Conservation (phyloP, 2,888 invertebrate genomes). For the Oscheius sp. region DNA sequence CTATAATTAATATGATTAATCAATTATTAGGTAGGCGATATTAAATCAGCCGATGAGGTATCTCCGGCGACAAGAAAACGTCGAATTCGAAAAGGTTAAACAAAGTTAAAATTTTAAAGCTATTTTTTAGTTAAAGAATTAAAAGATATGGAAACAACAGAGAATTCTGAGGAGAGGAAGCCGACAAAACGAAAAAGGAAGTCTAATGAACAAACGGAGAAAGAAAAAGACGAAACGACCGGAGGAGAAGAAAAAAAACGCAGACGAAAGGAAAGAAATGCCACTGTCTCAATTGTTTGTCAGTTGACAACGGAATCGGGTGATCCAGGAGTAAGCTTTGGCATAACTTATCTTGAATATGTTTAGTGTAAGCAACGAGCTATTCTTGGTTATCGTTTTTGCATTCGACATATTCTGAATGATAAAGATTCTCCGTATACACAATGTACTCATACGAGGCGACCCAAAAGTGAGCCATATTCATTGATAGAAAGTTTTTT, state of each 20-base stretch:
- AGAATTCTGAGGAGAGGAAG: neutral
- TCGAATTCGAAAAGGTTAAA: too few species aligned
- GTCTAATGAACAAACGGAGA: neutral
- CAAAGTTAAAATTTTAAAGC: too few species aligned
- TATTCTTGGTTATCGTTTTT: constrained; percentile 81
- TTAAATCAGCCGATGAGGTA: too few species aligned
- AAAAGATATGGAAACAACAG: neutral
- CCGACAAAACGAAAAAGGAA: neutral
- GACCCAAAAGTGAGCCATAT: constrained; percentile 55
- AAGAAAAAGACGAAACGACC: neutral
- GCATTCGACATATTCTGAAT: constrained; percentile 83
- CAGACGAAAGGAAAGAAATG: neutral
- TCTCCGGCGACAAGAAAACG: too few species aligned
- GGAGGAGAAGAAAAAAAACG: neutral
- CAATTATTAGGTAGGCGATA: too few species aligned
- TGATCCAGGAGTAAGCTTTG: neutral
- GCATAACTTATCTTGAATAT: neutral
- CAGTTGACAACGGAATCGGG: neutral
- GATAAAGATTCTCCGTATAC: constrained; percentile 85
- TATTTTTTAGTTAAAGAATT: too few species aligned
- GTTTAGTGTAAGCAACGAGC: constrained; percentile 74
- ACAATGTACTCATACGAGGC: constrained; percentile 80
- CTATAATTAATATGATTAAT: too few species aligned
- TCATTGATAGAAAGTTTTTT: neutral
- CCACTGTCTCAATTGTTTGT: constrained; percentile 8